Conservation (phyloP, 2,888 invertebrate genomes). For the Cantharis nigra region DNA sequence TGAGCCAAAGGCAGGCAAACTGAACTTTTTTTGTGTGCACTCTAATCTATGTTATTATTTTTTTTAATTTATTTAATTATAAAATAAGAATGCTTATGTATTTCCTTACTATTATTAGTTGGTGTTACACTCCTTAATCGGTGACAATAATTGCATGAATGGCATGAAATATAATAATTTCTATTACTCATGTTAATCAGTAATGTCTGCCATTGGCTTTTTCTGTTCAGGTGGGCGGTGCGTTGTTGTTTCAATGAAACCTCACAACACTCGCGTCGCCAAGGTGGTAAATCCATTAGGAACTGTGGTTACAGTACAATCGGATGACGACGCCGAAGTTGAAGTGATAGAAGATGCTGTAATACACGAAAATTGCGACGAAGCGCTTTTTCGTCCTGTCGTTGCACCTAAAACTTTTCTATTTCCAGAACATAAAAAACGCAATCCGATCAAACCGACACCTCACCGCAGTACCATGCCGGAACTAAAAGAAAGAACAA, state of each 20-base stretch:
- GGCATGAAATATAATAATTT: constrained; percentile 27
- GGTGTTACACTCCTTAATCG: constrained; percentile 1
- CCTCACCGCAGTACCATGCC: constrained; percentile 29
- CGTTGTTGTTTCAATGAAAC: constrained; percentile 55
- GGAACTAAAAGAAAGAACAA: background rate
- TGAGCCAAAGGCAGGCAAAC: constrained; percentile 55
- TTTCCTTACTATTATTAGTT: background rate
- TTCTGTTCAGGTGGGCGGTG: constrained; percentile 72
- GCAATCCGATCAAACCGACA: constrained; percentile 39
- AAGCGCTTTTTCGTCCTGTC: constrained; percentile 71
- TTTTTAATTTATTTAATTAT: constrained; percentile 4
- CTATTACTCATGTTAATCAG: constrained; percentile 38
- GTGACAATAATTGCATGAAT: constrained; percentile 26
- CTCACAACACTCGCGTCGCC: constrained; percentile 58
- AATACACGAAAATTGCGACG: constrained; percentile 67
- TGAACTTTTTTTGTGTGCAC: constrained; percentile 36
- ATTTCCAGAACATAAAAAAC: constrained; percentile 39
- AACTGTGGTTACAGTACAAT: constrained; percentile 65
- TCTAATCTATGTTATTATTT: constrained; percentile 15
- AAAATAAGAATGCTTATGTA: background rate
- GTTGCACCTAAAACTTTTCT: constrained; percentile 58
- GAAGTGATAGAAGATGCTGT: constrained; percentile 44
- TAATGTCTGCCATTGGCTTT: constrained; percentile 82
- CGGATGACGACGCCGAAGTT: constrained; percentile 53
- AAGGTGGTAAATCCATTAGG: constrained; percentile 80